These are phyloP conservation scores for Myotis planiceps DNA, from an alignment of 2,797 vertebrate genomes.

Conservation along the genomic window DNA sequence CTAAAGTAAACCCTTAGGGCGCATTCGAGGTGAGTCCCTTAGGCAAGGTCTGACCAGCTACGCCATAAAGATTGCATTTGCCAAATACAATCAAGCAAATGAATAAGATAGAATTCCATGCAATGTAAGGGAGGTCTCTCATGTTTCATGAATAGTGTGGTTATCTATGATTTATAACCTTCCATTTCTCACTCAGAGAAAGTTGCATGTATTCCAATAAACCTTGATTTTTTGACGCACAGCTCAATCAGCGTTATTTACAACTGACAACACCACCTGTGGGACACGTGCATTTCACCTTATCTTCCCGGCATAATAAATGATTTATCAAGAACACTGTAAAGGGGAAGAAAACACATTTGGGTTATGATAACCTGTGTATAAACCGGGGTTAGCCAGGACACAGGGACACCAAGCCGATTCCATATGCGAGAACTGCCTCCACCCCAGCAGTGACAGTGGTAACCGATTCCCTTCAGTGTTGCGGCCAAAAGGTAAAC, in stretches of 20 bases:
- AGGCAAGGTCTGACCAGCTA: neutral
- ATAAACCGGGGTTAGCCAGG: conserved; percentile 39
- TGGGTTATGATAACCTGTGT: conserved; percentile 53
- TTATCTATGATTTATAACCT: conserved; percentile 53
- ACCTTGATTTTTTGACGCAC: conserved; percentile 38
- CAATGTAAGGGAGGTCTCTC: neutral
- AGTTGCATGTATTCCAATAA: conserved; percentile 39
- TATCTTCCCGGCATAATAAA: conserved; percentile 66
- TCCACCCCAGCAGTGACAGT: neutral
- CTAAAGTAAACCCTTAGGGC: conserved; percentile 47
- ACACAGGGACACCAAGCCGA: accelerated
- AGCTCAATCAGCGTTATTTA: conserved; percentile 69
- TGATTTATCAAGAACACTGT: conserved; percentile 34
- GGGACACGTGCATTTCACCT: conserved; percentile 64
- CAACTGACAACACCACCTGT: conserved; percentile 45
- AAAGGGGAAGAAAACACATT: conserved; percentile 49
- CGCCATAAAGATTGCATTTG: neutral
- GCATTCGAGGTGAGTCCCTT: neutral
- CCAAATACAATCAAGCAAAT: conserved; percentile 16
- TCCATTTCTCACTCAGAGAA: neutral
- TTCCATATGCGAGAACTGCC: neutral
- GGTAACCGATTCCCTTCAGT: neutral
- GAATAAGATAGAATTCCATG: conserved; percentile 1
- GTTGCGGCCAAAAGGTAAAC: too few relatives aligned
- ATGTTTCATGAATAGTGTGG: neutral